Evolutionary conservation across 2,888 invertebrate species (phyloP), one percentile per base, ranked within the genome.

Genomic region (Caenorhabditis imperialis): DNA sequence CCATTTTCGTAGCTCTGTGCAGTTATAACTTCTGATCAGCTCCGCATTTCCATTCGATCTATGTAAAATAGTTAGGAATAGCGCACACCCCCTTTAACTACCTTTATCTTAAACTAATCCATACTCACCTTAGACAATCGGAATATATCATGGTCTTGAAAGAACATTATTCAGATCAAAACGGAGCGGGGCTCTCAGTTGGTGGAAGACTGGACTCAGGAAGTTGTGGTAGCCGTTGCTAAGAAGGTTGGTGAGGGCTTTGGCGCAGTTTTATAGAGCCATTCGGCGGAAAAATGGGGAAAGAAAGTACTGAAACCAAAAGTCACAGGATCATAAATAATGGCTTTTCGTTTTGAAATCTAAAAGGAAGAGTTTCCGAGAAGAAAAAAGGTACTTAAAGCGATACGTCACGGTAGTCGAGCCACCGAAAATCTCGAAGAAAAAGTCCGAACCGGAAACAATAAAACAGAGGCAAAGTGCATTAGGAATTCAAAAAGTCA

Each of bases 91-190:
- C n/a, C n/a, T n/a, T n/a, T n/a, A n/a, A n/a, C n/a, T n/a, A n/a
- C n/a, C n/a, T n/a, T n/a, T n/a, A n/a, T n/a, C n/a, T n/a, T n/a
- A n/a, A n/a, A n/a, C n/a, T n/a, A n/a, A n/a, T n/a, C n/a, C n/a
- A n/a, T n/a, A n/a, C n/a, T n/a, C n/a, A n/a, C n/a, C n/a, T n/a
- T n/a, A n/a, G n/a, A n/a, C n/a, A n/a, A n/a, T n/a, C n/a, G n/a
- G n/a, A n/a, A n/a, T n/a, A n/a, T n/a, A n/a, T n/a, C n/a, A n/a
- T n/a, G n/a, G n/a, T n/a, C n/a, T n/a, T n/a, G n/a, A n/a, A n/a
- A n/a, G n/a, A n/a, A n/a, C n/a, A n/a, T n/a, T n/a, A n/a, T 74
- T 51, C 53, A 83, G 83, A 81, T 84, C 42, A 81, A 83, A 78
- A 80, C 77, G 20, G 81, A 82, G 53, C 53, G 79, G 27, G 73